Percentiles rank a stretch among this genome's conserved stretches.
Evolutionary conservation across 2,113 vertebrate genomes (phyloP).

Genomic region (Xenopus laevis): DNA sequence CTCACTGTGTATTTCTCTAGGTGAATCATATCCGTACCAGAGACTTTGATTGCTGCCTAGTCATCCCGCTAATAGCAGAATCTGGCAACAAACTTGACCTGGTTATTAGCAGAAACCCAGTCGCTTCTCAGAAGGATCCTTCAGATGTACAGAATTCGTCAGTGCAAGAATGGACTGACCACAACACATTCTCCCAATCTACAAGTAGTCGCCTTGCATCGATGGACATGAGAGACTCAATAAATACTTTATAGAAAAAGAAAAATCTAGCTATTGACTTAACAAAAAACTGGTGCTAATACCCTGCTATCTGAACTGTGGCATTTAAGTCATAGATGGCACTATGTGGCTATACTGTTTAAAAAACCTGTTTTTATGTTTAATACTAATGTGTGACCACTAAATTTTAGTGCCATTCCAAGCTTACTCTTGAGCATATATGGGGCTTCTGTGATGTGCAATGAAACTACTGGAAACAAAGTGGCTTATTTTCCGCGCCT

Average conservation of each 20-base stretch:
- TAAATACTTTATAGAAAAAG: conserved; percentile 85
- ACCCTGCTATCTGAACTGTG: conserved; percentile 60
- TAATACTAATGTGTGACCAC: neutral
- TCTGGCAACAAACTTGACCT: conserved; percentile 94
- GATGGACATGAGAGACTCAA: conserved; percentile 73
- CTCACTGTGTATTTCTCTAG: conserved; percentile 54
- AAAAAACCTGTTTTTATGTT: conserved; percentile 53
- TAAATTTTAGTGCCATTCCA: conserved; percentile 44
- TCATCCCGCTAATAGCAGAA: conserved; percentile 93
- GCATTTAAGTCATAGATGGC: conserved; percentile 55
- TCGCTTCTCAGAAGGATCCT: conserved; percentile 66
- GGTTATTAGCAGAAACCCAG: conserved; percentile 89
- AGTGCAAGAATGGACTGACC: conserved; percentile 68
- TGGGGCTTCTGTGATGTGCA: conserved; percentile 24
- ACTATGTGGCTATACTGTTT: conserved; percentile 59
- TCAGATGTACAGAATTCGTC: conserved; percentile 51
- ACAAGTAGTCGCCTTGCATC: conserved; percentile 51
- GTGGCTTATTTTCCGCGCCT: neutral
- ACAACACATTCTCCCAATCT: conserved; percentile 67
- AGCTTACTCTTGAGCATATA: conserved; percentile 41
- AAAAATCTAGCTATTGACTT: conserved; percentile 35
- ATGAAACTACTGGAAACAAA: neutral
- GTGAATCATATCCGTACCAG: conserved; percentile 94
- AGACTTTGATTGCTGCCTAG: conserved; percentile 97
- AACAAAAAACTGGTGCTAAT: conserved; percentile 82